Evolutionary conservation across 2,797 vertebrate genomes (phyloP).

Genomic region (Hozukius guyotensis): DNA sequence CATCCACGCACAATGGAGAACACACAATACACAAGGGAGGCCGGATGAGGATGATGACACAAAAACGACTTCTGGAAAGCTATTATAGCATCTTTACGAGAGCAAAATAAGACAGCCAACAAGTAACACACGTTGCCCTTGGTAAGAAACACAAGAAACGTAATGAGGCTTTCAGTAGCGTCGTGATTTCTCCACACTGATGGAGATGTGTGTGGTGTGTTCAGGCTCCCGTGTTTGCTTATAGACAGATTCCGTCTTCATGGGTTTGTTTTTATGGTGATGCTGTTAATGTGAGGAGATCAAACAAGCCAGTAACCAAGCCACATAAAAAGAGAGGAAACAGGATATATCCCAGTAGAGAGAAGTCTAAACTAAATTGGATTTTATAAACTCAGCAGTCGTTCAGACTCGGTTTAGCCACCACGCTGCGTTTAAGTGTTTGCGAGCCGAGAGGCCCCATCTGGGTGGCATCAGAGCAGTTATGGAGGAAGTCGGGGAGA

Average conservation of each 20-base stretch:
- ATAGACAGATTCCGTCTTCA: slow-evolving; percentile 11
- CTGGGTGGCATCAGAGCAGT: slow-evolving; percentile 58
- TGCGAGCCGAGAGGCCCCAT: slow-evolving; percentile 61
- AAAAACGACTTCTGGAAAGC: slow-evolving; percentile 51
- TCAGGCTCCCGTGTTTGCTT: slow-evolving; percentile 31
- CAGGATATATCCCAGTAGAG: slow-evolving; percentile 46
- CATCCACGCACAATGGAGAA: slow-evolving; percentile 53
- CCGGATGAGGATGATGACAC: slow-evolving; percentile 42
- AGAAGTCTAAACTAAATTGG: slow-evolving; percentile 33
- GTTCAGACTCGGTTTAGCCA: slow-evolving; percentile 38
- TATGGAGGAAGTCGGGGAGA: slow-evolving; percentile 71
- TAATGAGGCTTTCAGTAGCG: slow-evolving; percentile 59
- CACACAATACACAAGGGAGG: slow-evolving; percentile 48
- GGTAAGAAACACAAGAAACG: slow-evolving; percentile 31
- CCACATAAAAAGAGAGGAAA: slow-evolving; percentile 68
- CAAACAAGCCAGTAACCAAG: slow-evolving; percentile 58
- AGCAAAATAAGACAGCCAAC: slow-evolving; percentile 29
- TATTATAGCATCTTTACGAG: slow-evolving; percentile 50
- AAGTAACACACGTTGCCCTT: slow-evolving; percentile 23
- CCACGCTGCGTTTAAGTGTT: slow-evolving; percentile 61
- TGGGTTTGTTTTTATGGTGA: slow-evolving; percentile 38
- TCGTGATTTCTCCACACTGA: slow-evolving; percentile 32
- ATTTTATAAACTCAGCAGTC: slow-evolving; percentile 56
- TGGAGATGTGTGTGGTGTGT: slow-evolving; percentile 12
- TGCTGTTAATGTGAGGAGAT: slow-evolving; percentile 61